phyloP scores from a whole-genome alignment of 2,797 vertebrate species.

The Crypturellus tataupa region DNA sequence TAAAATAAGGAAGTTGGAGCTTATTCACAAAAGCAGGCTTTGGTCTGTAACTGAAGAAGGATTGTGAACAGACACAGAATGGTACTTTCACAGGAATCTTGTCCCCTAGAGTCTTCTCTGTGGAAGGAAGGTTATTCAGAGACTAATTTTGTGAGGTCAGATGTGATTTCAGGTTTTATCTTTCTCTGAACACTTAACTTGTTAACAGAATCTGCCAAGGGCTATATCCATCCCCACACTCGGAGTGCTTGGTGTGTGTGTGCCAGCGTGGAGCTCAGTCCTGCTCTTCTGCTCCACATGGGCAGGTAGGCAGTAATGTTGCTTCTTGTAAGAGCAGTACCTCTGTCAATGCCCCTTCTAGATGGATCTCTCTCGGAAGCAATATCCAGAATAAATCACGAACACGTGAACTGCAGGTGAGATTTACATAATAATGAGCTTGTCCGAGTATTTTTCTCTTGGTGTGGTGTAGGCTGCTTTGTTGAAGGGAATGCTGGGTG shows the following conservation, averaged over 20 bases:
- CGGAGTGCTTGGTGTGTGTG: fast-evolving
- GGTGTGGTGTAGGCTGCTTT: background rate
- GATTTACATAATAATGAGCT: background rate
- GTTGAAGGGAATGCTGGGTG: background rate
- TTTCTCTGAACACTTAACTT: background rate
- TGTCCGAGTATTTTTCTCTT: background rate
- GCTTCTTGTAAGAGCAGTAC: background rate
- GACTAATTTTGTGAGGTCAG: background rate
- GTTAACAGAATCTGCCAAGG: background rate
- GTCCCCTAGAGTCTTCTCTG: background rate
- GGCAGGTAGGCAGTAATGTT: background rate
- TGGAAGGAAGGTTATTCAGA: background rate
- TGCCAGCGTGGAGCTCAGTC: background rate
- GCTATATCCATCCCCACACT: background rate
- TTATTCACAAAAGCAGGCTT: background rate
- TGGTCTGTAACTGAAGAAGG: background rate
- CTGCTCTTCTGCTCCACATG: background rate
- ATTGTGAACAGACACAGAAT: background rate
- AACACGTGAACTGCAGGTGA: background rate
- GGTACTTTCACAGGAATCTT: background rate
- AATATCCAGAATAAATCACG: background rate
- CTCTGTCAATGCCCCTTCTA: background rate
- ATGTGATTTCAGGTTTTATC: background rate
- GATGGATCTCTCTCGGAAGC: background rate
- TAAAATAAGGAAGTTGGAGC: background rate